These are phyloP conservation scores for Lycaena phlaeas DNA, from an alignment of 2,888 invertebrate genomes.

Conservation along the genomic window DNA sequence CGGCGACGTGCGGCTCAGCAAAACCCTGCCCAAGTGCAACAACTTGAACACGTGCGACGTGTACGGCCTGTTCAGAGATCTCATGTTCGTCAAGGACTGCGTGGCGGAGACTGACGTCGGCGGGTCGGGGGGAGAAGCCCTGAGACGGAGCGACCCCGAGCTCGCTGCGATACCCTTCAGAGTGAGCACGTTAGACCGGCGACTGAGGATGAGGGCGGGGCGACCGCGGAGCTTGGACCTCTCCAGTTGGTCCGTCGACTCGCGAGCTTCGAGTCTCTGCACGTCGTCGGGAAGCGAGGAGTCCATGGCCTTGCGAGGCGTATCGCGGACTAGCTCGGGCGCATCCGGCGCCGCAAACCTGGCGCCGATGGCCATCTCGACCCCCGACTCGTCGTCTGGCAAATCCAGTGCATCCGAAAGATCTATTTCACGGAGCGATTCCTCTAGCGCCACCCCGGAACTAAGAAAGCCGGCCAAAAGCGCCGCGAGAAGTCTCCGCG, in stretches of 20 bases:
- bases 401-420: constrained; percentile 56
- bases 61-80: constrained; percentile 89
- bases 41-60: constrained; percentile 85
- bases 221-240: constrained; percentile 86
- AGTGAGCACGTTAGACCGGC: constrained; percentile 85
- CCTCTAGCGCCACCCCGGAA: constrained; percentile 32
- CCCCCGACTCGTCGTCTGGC: constrained; percentile 53
- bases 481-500: constrained; percentile 53
- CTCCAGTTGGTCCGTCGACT: constrained; percentile 91
- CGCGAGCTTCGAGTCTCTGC: constrained; percentile 84
- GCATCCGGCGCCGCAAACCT: constrained; percentile 77
- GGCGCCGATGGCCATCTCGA: constrained; percentile 67
- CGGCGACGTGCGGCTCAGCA: constrained; percentile 77
- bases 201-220: constrained; percentile 86
- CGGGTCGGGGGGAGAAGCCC: constrained; percentile 81
- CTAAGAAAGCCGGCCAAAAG: constrained; percentile 31
- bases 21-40: constrained; percentile 84
- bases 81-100: constrained; percentile 91
- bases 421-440: constrained; percentile 47
- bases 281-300: constrained; percentile 92
- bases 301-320: constrained; percentile 81
- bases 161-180: constrained; percentile 86
- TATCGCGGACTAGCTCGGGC: constrained; percentile 83
- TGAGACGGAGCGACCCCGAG: constrained; percentile 88
- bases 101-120: constrained; percentile 83